phyloP scores from a whole-genome alignment of 2,797 vertebrate genomes.

The Atherinosoma microstoma region DNA sequence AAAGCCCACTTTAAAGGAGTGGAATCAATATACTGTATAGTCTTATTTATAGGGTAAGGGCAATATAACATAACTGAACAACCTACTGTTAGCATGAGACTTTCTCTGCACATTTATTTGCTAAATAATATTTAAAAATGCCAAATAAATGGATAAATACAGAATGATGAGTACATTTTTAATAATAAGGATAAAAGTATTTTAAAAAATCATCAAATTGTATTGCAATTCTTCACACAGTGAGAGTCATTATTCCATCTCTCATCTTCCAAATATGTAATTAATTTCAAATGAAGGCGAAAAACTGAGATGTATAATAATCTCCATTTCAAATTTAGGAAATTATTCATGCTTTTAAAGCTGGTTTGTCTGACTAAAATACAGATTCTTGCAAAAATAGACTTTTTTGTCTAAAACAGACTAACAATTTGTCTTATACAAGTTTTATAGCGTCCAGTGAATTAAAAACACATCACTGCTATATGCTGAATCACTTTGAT shows the following conservation, averaged over 20 bases:
- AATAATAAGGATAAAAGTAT: no score
- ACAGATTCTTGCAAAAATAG: constrained; percentile 34
- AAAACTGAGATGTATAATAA: constrained; percentile 57
- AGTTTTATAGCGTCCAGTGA: neutral
- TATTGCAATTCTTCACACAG: constrained; percentile 17
- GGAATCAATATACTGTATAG: neutral
- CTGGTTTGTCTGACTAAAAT: constrained; percentile 56
- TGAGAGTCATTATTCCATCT: constrained; percentile 31
- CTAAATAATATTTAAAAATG: neutral
- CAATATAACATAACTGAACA: neutral
- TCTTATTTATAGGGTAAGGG: neutral
- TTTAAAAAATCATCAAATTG: constrained; percentile 1
- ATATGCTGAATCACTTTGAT: neutral
- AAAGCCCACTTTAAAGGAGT: neutral
- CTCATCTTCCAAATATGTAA: constrained; percentile 52
- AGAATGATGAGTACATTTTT: neutral
- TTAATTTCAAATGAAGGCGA: constrained; percentile 55
- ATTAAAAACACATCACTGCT: neutral
- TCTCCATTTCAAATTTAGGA: constrained; percentile 52
- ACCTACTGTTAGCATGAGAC: neutral
- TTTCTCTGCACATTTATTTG: rapidly evolving
- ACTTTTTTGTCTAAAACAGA: constrained; percentile 10
- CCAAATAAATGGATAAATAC: neutral
- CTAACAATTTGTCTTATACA: constrained; percentile 4
- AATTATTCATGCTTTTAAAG: constrained; percentile 62